Conservation (phyloP, 2,797 vertebrate genomes). For the Gymnocypris eckloni region DNA sequence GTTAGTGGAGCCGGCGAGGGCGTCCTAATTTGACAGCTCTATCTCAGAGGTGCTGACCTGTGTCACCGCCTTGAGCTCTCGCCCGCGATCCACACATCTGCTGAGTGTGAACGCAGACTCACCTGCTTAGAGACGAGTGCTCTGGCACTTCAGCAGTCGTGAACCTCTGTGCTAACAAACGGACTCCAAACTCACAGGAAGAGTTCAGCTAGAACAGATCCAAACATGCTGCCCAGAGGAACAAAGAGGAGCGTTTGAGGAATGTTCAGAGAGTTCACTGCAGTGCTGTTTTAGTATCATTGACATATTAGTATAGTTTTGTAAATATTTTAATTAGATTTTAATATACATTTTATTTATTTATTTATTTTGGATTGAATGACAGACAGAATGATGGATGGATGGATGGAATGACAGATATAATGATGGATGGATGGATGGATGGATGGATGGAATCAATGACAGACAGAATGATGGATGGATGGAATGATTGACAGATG, state of each 20-base stretch:
- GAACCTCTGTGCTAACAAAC: not conserved
- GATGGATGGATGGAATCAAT: no score
- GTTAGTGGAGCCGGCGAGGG: slow-evolving; percentile 73
- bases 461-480: no score
- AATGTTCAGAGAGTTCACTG: not conserved
- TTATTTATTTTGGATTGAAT: no score
- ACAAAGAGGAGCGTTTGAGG: not conserved
- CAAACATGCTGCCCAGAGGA: not conserved
- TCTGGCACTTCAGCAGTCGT: not conserved
- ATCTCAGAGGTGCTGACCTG: slow-evolving; percentile 79
- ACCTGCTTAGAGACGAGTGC: slow-evolving; percentile 71
- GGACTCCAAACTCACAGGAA: not conserved
- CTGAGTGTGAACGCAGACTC: slow-evolving; percentile 51
- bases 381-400: not conserved
- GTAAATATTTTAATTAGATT: no score
- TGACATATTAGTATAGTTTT: no score
- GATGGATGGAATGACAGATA: no score
- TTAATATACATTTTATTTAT: no score
- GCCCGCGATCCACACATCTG: slow-evolving; percentile 13
- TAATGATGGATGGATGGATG: no score
- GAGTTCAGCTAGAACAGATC: not conserved
- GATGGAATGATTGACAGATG: no score
- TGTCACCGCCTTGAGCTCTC: slow-evolving; percentile 60
- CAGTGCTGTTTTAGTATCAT: no score
- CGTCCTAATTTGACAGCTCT: slow-evolving; percentile 76